Evolutionary conservation across 2,888 invertebrate species (phyloP), one percentile per base, ranked within the genome.

Genomic region (Cyclophora punctaria): DNA sequence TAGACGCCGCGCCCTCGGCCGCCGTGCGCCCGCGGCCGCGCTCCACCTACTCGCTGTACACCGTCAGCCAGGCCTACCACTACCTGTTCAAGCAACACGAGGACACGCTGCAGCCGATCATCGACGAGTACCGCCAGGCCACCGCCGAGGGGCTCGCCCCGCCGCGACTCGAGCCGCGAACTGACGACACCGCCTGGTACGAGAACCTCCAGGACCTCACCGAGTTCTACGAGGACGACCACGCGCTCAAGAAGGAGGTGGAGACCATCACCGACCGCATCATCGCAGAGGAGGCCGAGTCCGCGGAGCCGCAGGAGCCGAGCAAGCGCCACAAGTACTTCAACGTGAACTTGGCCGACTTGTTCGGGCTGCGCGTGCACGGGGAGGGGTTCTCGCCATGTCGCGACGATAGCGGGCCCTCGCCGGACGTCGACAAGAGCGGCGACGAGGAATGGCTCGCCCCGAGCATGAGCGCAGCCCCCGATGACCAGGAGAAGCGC

Each of bases 201-300:
- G 81, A 88, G 47, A 81, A 84, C 51, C 77, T 89, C 37, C 78
- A 81, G 53, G 77, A 85, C 47, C 78, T 90, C 52, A 78, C 87
- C 7, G 83, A 90, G 60, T 90, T 83, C 64, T 90, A 89, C 65
- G 90, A 89, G 47, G 86, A 89, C 62, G 87, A 90, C 63, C 79
- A 74, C 56, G 62, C 65, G 41, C 64, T 87, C 63, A 73, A 71
- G 55, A 62, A 75, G 60, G 78, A 83, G 63, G 75, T 87, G 34
- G 82, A 84, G 64, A 73, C 64, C 7, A 78, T 89, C 59, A 77
- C 81, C 43, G 82, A 88, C 59, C 67, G 71, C 40, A 70, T 83
- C 48, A 71, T 84, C 53, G 48, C 70, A 3, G 77, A 84, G 7
- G 75, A 83, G 60, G 67, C 83, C 5, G 66, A 71, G 45, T 57